Evolutionary conservation across 2,888 invertebrate species (phyloP).

Genomic region (Monoplex corrugatus): DNA sequence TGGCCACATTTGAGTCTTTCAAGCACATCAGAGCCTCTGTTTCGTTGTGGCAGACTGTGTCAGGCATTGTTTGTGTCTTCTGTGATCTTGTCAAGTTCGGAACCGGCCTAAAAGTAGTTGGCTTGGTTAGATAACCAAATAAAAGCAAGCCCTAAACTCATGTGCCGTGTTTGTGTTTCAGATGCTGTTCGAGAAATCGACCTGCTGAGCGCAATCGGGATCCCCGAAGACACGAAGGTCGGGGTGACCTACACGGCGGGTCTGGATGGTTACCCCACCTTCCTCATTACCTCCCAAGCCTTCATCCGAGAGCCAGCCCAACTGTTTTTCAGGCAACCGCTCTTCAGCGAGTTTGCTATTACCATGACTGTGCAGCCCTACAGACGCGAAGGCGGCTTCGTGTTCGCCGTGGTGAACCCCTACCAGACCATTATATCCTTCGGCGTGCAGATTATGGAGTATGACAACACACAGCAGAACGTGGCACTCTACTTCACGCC

Average conservation of each 20-base stretch:
- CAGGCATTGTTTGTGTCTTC: too few species aligned
- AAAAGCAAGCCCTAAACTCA: too few species aligned
- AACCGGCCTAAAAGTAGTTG: too few species aligned
- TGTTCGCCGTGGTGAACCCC: constrained; percentile 94
- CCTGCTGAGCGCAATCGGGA: constrained; percentile 90
- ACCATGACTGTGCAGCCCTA: constrained; percentile 90
- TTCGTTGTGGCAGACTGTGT: too few species aligned
- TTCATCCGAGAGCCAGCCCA: constrained; percentile 86
- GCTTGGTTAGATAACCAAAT: too few species aligned
- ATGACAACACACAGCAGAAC: constrained; percentile 85
- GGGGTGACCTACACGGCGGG: constrained; percentile 90
- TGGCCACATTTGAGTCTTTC: not conserved
- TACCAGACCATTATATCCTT: constrained; percentile 94
- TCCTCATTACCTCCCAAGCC: constrained; percentile 88
- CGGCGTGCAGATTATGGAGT: constrained; percentile 83
- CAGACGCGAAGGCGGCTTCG: constrained; percentile 90
- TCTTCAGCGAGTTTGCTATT: constrained; percentile 93
- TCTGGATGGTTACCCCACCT: constrained; percentile 93
- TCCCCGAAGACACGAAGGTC: constrained; percentile 84
- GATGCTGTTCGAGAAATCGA: constrained; percentile 85
- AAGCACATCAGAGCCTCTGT: not conserved
- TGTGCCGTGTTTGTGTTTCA: constrained; percentile 42
- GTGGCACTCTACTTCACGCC: constrained; percentile 94
- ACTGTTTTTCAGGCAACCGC: constrained; percentile 81
- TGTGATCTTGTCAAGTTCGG: too few species aligned